Conservation (phyloP, 2,888 invertebrate species). For the Halocaridina rubra region DNA sequence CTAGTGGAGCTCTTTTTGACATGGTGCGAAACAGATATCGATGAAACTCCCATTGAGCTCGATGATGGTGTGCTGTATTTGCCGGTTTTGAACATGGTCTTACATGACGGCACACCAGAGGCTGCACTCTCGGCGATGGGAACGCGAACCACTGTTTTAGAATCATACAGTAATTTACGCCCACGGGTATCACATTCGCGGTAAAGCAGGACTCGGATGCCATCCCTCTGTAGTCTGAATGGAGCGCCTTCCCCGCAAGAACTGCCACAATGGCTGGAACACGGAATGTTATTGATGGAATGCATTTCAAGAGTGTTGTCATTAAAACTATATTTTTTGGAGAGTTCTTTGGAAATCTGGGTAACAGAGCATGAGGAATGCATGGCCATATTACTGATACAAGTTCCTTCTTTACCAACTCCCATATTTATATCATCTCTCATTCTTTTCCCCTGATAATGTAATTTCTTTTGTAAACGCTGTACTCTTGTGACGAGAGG, state of each 20-base stretch:
- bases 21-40: background rate
- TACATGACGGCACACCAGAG: conserved; percentile 12
- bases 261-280: background rate
- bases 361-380: background rate
- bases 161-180: conserved; percentile 54
- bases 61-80: background rate
- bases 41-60: background rate
- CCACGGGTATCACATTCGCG: conserved; percentile 58
- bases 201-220: conserved; percentile 54
- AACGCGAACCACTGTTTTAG: conserved; percentile 49
- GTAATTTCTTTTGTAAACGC: background rate
- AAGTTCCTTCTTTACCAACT: background rate
- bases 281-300: background rate
- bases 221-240: conserved; percentile 24
- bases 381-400: background rate
- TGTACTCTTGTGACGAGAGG: conserved; percentile 6
- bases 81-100: conserved; percentile 7
- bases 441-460: background rate
- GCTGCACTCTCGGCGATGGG: conserved; percentile 18
- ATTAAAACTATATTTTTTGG: background rate
- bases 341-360: background rate
- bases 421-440: background rate
- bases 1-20: background rate
- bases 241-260: background rate
- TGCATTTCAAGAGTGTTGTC: background rate